These are phyloP conservation scores for Triplophysa rosa DNA, from an alignment of 2,113 vertebrate species.

Conservation along the genomic window DNA sequence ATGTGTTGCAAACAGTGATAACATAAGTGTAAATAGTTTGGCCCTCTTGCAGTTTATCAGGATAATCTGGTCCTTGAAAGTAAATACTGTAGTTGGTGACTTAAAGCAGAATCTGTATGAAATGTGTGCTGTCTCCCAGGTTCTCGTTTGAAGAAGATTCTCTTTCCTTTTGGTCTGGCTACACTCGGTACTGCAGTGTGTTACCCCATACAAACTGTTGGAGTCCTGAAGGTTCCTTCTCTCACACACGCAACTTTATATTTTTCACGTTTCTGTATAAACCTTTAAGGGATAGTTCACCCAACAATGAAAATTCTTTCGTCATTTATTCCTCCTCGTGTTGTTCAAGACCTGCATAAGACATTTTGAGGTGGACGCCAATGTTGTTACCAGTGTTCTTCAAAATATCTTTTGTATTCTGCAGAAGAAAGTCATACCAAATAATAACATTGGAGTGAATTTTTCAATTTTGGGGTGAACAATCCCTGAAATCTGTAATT, in stretches of 20 bases:
- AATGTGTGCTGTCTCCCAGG: conserved; percentile 59
- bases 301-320: background rate
- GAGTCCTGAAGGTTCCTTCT: conserved; percentile 75
- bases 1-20: too few relatives aligned
- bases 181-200: conserved; percentile 75
- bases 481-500: too few relatives aligned
- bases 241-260: background rate
- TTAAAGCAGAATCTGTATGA: background rate
- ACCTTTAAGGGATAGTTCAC: background rate
- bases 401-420: too few relatives aligned
- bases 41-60: too few relatives aligned
- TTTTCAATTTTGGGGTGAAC: too few relatives aligned
- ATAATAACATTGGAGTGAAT: too few relatives aligned
- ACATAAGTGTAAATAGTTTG: too few relatives aligned
- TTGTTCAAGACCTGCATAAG: too few relatives aligned
- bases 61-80: too few relatives aligned
- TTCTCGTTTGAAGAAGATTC: conserved; percentile 78
- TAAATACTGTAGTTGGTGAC: background rate
- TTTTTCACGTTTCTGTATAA: background rate
- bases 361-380: too few relatives aligned
- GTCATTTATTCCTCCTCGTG: background rate
- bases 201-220: conserved; percentile 78
- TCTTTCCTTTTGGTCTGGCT: conserved; percentile 73
- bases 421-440: too few relatives aligned
- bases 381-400: too few relatives aligned